Percentiles rank a stretch among this genome's conserved stretches.
Conservation (phyloP, 1,140 invertebrate species). For the Micrasema longulum region DNA sequence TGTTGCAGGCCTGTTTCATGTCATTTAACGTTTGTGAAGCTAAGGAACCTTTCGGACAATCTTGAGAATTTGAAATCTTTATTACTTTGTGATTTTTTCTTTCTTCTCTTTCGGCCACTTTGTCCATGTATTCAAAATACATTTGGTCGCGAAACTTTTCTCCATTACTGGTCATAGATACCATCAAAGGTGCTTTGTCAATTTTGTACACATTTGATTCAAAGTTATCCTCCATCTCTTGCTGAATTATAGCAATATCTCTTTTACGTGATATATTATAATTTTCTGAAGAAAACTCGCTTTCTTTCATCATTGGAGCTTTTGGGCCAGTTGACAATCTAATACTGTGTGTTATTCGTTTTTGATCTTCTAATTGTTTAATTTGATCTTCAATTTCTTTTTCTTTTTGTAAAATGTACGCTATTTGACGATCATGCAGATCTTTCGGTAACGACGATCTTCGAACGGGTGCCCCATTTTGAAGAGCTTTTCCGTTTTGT, state of each 20-base stretch:
- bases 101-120: constrained; percentile 82
- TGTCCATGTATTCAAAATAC: constrained; percentile 85
- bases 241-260: constrained; percentile 53
- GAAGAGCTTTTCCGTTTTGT: constrained; percentile 42
- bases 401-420: constrained; percentile 76
- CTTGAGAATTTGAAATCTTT: constrained; percentile 70
- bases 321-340: constrained; percentile 49
- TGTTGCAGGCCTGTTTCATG: constrained; percentile 66
- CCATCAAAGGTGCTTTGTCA: constrained; percentile 50
- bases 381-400: constrained; percentile 74
- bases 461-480: constrained; percentile 57
- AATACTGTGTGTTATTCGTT: constrained; percentile 56
- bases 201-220: constrained; percentile 57
- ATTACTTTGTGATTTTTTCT: constrained; percentile 82
- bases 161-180: constrained; percentile 66
- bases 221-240: constrained; percentile 50
- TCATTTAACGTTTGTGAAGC: constrained; percentile 56
- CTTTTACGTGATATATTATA: constrained; percentile 54
- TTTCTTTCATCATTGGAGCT: constrained; percentile 37
- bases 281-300: background rate
- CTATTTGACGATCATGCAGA: constrained; percentile 76
- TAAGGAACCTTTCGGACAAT: background rate
- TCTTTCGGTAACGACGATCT: constrained; percentile 74
- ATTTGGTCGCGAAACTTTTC: constrained; percentile 81
- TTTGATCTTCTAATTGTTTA: constrained; percentile 70